phyloP scores from a whole-genome alignment of 2,113 vertebrate genomes.

The Garra rufa region DNA sequence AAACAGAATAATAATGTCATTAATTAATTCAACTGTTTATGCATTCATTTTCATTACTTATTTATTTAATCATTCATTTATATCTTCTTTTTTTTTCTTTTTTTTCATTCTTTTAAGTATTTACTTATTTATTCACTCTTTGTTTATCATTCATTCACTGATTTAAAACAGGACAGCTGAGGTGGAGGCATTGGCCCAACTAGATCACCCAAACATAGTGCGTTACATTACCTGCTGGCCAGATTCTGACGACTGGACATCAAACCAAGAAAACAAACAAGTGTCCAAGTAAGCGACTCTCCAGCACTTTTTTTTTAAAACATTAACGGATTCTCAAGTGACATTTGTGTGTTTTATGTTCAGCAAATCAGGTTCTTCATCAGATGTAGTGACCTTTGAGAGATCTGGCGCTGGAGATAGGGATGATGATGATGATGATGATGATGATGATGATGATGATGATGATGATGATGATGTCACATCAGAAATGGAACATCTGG shows the following conservation, averaged over 20 bases:
- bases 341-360: not conserved
- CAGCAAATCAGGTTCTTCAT: not conserved
- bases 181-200: conserved; percentile 38
- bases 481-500: not conserved
- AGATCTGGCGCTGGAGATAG: not conserved
- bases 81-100: not conserved
- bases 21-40: not conserved
- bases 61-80: not conserved
- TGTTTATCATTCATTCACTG: not conserved
- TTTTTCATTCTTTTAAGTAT: too few species aligned
- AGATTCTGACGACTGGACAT: not conserved
- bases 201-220: conserved; percentile 53
- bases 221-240: conserved; percentile 50
- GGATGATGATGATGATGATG: too few species aligned
- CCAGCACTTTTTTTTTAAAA: not conserved
- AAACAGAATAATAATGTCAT: not conserved
- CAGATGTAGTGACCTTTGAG: not conserved
- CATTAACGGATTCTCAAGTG: not conserved
- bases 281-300: conserved; percentile 2
- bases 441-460: not conserved
- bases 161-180: conserved; percentile 36
- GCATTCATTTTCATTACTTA: not conserved
- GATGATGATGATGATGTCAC: too few species aligned
- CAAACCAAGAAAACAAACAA: not conserved
- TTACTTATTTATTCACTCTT: too few species aligned